These are phyloP conservation scores for Heterotilapia buettikoferi DNA, from an alignment of 2,113 vertebrate species.

Conservation along the genomic window DNA sequence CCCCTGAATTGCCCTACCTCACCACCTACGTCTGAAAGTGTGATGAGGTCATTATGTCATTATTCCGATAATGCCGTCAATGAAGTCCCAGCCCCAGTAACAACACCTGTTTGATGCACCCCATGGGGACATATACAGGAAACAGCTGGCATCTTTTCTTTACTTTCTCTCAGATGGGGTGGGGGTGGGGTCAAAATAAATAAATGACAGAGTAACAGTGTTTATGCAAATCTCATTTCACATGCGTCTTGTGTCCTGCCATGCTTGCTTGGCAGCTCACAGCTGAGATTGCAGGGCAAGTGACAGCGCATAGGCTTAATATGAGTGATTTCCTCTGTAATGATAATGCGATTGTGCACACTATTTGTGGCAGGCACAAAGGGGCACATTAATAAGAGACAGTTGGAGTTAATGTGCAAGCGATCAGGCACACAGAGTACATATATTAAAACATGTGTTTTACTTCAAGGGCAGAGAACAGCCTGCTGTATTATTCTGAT, in stretches of 20 bases:
- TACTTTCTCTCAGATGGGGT: not conserved
- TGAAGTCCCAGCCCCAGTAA: not conserved
- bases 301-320: constrained; percentile 60
- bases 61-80: constrained; percentile 6
- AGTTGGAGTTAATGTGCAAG: constrained; percentile 28
- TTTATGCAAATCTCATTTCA: constrained; percentile 70
- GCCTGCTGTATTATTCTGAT: not conserved
- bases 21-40: not conserved
- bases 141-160: constrained; percentile 15
- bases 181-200: constrained; percentile 39
- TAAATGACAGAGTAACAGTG: constrained; percentile 52
- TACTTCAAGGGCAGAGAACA: not conserved
- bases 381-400: constrained; percentile 10
- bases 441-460: not conserved
- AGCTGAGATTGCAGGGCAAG: constrained; percentile 44
- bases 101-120: constrained; percentile 31
- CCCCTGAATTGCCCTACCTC: not conserved
- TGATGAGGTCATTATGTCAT: constrained; percentile 43
- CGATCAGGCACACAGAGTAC: not conserved
- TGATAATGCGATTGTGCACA: constrained; percentile 55
- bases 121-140: not conserved
- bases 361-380: constrained; percentile 43
- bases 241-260: constrained; percentile 54
- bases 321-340: constrained; percentile 61
- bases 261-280: constrained; percentile 43